Conservation (phyloP, 2,113 vertebrate species). For the Thalassarche chlororhynchos region DNA sequence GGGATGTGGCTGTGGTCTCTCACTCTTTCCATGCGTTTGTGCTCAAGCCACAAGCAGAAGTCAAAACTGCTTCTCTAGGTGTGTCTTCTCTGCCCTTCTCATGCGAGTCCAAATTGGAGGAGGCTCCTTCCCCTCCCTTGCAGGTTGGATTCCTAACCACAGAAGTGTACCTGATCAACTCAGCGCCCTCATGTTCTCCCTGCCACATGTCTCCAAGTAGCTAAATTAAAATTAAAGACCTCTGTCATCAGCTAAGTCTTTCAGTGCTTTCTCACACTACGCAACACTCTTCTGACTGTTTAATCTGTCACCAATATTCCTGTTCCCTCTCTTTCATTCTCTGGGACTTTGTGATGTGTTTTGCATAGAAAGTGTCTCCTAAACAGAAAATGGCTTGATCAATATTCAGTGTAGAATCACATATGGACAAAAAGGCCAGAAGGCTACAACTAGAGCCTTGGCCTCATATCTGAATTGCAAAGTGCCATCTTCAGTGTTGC, state of each 20-base stretch:
- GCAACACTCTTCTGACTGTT: neutral
- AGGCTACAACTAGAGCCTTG: neutral
- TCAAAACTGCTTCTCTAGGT: neutral
- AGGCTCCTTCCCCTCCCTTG: fast-evolving
- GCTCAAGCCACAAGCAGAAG: neutral
- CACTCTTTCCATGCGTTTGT: neutral
- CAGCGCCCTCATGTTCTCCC: neutral
- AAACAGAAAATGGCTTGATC: neutral
- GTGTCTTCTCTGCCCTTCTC: neutral
- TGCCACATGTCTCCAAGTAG: neutral
- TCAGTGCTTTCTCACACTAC: neutral
- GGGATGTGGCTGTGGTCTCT: too few species aligned
- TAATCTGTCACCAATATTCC: neutral
- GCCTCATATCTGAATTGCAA: neutral
- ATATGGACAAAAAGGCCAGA: neutral
- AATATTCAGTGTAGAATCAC: neutral
- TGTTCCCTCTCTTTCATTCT: neutral
- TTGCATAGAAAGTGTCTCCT: neutral
- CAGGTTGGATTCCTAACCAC: neutral
- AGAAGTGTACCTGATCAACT: neutral
- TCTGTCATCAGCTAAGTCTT: neutral
- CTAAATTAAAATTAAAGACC: constrained; percentile 20
- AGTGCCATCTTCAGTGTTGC: neutral
- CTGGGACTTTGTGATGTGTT: neutral
- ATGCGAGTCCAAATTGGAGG: neutral